Base-by-base conservation (phyloP, 2,797 vertebrate species). In the Peromyscus eremicus region DNA sequence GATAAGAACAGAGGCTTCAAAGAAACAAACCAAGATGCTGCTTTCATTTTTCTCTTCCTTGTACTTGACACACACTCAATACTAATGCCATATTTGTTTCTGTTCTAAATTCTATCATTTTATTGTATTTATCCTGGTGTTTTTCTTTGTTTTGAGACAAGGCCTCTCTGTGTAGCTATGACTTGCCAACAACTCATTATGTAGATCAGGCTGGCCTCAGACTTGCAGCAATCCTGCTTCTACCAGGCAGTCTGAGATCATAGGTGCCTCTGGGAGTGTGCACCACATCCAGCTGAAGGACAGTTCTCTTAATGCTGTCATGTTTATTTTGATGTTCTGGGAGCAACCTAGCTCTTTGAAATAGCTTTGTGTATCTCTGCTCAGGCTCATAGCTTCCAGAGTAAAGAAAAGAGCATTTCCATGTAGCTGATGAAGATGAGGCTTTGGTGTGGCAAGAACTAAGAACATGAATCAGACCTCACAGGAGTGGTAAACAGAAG, bases 41-140 rank as follows among this genome's bases (percentile, higher is more conserved):
- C 91, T 57, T 71, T 46, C n/a, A n/a, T 80, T 87, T 92, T 80
- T 23, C 37, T 93, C 94, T 95, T 68, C 66, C 23, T 82, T 19
- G 0, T 43, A 60, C 43, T 60, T 34, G 13, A 87, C 43, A 73
- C 6, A 62, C 10, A 66, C 40, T 94, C 37, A 29, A 88, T 49
- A 34, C 4, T 68, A 60, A 75, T n/a, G 23, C 25, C 5, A 6
- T 68, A 32, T 81, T 49, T 68, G 68, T 14, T 62, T 77, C 14
- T 91, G 60, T 91, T 57, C 49, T 71, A 43, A 77, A 60, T 37
- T 62, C 55, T 66, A 9, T 86, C 49, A 60, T 66, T 80, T 91
- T 95, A 75, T 43, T 75, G 14, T 40, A 64, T 79, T 76, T 75
- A 34, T 43, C 21, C 21, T n/a, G 19, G 0, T 79, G 57, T 11